Evolutionary conservation across 1,140 invertebrate genomes (phyloP), one percentile per base, ranked within the genome.

Genomic region (Gryllus bimaculatus): DNA sequence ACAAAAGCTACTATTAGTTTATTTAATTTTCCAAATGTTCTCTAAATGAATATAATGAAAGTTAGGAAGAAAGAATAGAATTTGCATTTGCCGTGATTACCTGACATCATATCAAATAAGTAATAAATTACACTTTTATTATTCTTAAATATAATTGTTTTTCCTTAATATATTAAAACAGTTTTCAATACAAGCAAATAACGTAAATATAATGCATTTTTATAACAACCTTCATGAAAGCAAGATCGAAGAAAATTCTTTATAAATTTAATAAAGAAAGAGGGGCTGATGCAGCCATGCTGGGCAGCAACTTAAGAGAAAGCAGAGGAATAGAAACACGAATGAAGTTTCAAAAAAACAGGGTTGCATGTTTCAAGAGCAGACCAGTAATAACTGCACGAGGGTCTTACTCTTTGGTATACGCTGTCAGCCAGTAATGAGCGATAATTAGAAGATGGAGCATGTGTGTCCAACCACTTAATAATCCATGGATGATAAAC

Each of bases 391-490:
- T 15, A 79, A 74, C 20, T 12, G 73, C 21, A 20, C 39, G 78
- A 47, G 75, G 26, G 74, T 74, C 79, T 80, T 80, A 80, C 79
- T 80, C 79, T 77, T 76, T 80, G 75, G 73, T 79, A 87, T 81
- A 90, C 88, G 83, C 89, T 90, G 83, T 88, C 88, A 84, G 88
- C 87, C 82, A 90, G 88, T 84, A 90, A 88, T 85, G 89, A 89
- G 81, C 89, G 88, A 86, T 90, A 91, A 83, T 87, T 89, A 81
- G 90, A 89, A 83, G 89, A 86, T 80, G 89, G 87, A 76, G 89
- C 89, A 85, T 91, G 89, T 83, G 90, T 90, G 83, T 90, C 90
- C 87, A 91, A 85, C 90, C 90, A 91, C 90, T 91, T 77, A 77
- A 77, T 48, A 77, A 77, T 48, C 76, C 80, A 48, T 84, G 84